Percentiles rank a stretch among this genome's conserved stretches.
Evolutionary conservation across 2,888 invertebrate genomes (phyloP).

Genomic region (Hemaris fuciformis): DNA sequence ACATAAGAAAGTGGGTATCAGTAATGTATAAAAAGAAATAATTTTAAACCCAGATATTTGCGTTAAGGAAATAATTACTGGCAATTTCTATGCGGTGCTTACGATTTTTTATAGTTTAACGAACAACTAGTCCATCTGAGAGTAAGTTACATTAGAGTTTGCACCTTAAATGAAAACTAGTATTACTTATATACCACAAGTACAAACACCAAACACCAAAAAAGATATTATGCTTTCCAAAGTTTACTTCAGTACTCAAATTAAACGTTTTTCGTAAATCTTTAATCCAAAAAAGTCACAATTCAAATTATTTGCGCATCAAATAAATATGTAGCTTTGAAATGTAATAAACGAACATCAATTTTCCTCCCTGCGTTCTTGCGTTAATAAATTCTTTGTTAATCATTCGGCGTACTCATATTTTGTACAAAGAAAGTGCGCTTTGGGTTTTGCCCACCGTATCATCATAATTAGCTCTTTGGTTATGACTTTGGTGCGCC

Average conservation of each 20-base stretch:
- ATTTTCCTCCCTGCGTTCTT: not conserved
- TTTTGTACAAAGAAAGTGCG: not conserved
- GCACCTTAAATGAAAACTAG: too few species aligned
- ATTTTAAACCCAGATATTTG: not conserved
- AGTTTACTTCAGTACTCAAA: too few species aligned
- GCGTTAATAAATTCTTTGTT: not conserved
- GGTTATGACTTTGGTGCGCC: not conserved
- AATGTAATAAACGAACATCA: not conserved
- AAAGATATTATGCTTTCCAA: too few species aligned
- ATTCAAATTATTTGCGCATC: not conserved
- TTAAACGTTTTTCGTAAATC: too few species aligned
- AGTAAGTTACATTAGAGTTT: too few species aligned
- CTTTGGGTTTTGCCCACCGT: not conserved
- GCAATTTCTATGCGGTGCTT: not conserved
- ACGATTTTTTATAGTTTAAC: not conserved
- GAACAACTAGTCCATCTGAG: too few species aligned
- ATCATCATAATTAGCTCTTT: not conserved
- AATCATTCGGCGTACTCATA: not conserved
- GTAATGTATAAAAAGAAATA: constrained; percentile 32
- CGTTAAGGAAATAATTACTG: not conserved
- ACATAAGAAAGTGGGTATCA: constrained; percentile 45
- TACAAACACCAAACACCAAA: too few species aligned
- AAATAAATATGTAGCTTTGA: not conserved
- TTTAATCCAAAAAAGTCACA: too few species aligned
- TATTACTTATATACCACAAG: too few species aligned